Conservation (phyloP, 2,888 invertebrate genomes). For the Netelia inedita region DNA sequence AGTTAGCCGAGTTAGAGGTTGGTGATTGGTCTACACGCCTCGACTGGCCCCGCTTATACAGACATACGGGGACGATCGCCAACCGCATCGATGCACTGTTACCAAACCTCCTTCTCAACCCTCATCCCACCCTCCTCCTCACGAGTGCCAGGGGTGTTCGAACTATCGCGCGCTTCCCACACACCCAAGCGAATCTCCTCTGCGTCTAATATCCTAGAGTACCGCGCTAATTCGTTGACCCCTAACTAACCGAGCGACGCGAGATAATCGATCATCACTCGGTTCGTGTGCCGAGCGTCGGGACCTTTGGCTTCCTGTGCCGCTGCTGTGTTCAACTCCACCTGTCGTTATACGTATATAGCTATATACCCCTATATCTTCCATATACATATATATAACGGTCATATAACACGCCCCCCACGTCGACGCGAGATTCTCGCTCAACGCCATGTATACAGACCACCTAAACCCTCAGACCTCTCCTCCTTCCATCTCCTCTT, state of each 20-base stretch:
- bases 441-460: slow-evolving; percentile 57
- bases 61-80: slow-evolving; percentile 18
- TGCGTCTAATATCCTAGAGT: slow-evolving; percentile 81
- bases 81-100: slow-evolving; percentile 35
- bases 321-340: slow-evolving; percentile 8
- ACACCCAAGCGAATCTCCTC: slow-evolving; percentile 46
- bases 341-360: slow-evolving; percentile 26
- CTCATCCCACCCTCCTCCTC: not conserved
- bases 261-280: slow-evolving; percentile 70
- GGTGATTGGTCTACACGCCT: slow-evolving; percentile 45
- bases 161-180: slow-evolving; percentile 24
- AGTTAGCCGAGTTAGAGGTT: slow-evolving; percentile 21
- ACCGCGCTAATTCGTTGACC: slow-evolving; percentile 81
- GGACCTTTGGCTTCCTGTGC: slow-evolving; percentile 60
- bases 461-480: slow-evolving; percentile 50
- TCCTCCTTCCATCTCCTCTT: slow-evolving; percentile 31
- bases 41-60: slow-evolving; percentile 26
- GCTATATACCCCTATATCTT: slow-evolving; percentile 5
- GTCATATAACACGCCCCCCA: not conserved
- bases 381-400: not conserved
- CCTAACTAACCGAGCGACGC: slow-evolving; percentile 68
- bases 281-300: slow-evolving; percentile 46
- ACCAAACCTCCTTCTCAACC: slow-evolving; percentile 33
- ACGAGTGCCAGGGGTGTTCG: slow-evolving; percentile 22
- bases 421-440: slow-evolving; percentile 46